Evolutionary conservation across 53 echinoderm and acorn worm species (phyloP).

Genomic region (Stichopus horrens): DNA sequence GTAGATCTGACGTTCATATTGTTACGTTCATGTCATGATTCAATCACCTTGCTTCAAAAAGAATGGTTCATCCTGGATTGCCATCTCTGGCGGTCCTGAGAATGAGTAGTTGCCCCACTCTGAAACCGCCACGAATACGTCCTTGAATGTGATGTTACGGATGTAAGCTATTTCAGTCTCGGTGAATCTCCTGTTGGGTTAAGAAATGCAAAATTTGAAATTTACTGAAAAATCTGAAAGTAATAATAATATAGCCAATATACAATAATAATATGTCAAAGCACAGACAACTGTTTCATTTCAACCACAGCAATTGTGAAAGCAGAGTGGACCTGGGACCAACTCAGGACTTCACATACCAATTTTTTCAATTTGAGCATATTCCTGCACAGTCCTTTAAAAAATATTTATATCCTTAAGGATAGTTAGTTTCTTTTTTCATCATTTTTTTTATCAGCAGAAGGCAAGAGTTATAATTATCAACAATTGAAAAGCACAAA

Average conservation of each 20-base stretch:
- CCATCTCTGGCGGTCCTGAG: conserved; percentile 46
- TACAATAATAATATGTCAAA: neutral
- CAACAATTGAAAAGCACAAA: no score
- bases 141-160: conserved; percentile 67
- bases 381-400: no score
- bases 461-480: no score
- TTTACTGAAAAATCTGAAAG: neutral
- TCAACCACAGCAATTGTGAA: neutral
- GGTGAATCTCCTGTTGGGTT: conserved; percentile 66
- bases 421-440: no score
- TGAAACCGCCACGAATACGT: conserved; percentile 62
- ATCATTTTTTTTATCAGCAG: no score
- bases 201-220: neutral
- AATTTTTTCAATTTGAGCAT: no score
- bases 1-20: no score
- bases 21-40: no score
- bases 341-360: no score
- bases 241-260: neutral
- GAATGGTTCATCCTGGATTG: conserved; percentile 75
- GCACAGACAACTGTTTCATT: neutral
- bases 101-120: conserved; percentile 19
- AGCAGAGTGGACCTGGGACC: no score
- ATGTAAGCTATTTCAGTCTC: conserved; percentile 75
- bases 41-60: conserved; percentile 59
- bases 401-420: no score